Evolutionary conservation across 2,888 invertebrate species (phyloP), one percentile per base, ranked within the genome.

Genomic region (Meta bourneti): DNA sequence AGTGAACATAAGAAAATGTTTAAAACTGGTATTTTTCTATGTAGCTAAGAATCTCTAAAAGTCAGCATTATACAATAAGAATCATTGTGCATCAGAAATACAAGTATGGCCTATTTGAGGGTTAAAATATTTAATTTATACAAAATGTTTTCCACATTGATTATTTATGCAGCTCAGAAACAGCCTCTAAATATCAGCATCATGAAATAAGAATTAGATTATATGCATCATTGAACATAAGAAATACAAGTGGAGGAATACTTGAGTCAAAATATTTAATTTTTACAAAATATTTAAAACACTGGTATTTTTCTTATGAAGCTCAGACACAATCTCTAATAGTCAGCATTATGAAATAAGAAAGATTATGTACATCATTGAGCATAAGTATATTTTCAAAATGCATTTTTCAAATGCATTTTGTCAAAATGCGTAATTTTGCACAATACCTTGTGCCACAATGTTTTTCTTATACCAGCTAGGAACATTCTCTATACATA

Each of bases 341-440:
- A 61, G 61, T 80, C 80, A 80, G 94, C 96, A 96, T 95, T 98
- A 7, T 9, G 6, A 69, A 20, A 54, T 20, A 16, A 61, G 61
- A 61, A 61, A 69, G 6, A 61, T 61, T 6, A 9, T 8, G 16
- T 77, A 48, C 77, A 34, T 77, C 77, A 77, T 77, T 51, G n/a
- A 49, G 20, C 51, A 13, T 16, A 34, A 34, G 34, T 34, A 4
- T 4, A 34, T 34, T 34, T 34, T 2, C 34, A 34, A 34, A 34
- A 34, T 34, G 34, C 34, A n/a, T n/a, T n/a, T n/a, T n/a, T n/a
- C n/a, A n/a, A n/a, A n/a, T n/a, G 34, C 34, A 34, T 34, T 34
- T 34, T 34, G 34, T 2, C 34, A 34, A 34, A 34, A 34, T 34
- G 34, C 34, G 4, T 34, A 34, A 34, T 34, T 34, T 34, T 34